Evolutionary conservation across 2,888 invertebrate species (phyloP), one percentile per base, ranked within the genome.

Genomic region (Drosophila histrio): DNA sequence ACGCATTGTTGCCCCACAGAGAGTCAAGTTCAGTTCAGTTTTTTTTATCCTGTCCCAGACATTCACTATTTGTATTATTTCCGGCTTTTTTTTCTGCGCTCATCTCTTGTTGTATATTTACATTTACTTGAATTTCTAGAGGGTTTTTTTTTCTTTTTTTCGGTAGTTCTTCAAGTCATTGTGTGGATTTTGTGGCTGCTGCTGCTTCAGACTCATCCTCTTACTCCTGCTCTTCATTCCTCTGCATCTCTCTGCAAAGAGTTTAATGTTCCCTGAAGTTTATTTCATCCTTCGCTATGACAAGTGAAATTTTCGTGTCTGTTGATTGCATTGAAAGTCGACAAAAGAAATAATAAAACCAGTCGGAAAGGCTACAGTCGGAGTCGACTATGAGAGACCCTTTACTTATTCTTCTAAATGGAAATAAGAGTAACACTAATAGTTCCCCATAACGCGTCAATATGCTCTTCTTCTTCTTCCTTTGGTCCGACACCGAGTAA

Each of bases 111-210:
- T n/a, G n/a, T n/a, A n/a, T 72, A 67, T 79, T 80, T 80, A 60
- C 62, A 66, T 74, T 79, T 60, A 49, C 56, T 72, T 65, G 54
- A 46, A 72, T 64, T 78, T 64, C 49, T 41, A 70, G 65, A 43
- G 65, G 57, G n/a, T n/a, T n/a, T n/a, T n/a, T n/a, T n/a, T n/a
- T n/a, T n/a, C n/a, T n/a, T n/a, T 50, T 62, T 77, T 78, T 75
- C 61, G 69, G 60, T 67, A 72, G 64, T 68, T 79, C n/a, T n/a
- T 22, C 53, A 52, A 70, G 66, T 73, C 78, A 76, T 78, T 76
- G 64, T 76, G 58, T 60, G 54, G 58, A 49, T 57, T 43, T 38
- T 43, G 24, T 43, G 22, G 34, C 41, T 21, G 7, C 46, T 13
- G 3, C 26, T 47, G 15, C 34, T 24, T 15, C 49, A 17, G 8